A percentile compares a stretch with the other conserved stretches of the same genome.
phyloP scores from a whole-genome alignment of 2,888 invertebrate species.

The Zeuzera pyrina region DNA sequence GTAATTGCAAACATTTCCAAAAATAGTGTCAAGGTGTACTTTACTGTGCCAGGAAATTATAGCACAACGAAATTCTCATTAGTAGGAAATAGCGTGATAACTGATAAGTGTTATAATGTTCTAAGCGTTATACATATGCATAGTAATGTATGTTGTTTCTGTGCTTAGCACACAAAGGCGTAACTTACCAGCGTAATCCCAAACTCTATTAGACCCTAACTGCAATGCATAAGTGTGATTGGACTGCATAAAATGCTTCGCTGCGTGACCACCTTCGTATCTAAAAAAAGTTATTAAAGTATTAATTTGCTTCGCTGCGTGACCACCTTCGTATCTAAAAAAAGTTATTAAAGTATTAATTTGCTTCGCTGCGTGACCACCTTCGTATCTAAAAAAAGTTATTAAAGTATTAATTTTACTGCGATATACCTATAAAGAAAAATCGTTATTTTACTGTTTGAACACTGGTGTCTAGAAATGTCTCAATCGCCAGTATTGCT shows the following conservation, averaged over 20 bases:
- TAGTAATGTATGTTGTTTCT: too few relatives aligned
- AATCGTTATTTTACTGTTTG: too few relatives aligned
- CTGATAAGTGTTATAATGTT: too few relatives aligned
- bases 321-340: conserved; percentile 79
- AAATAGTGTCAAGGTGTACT: too few relatives aligned
- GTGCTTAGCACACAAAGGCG: too few relatives aligned
- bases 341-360: conserved; percentile 6
- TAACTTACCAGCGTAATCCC: conserved; percentile 98
- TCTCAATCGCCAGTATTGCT: too few relatives aligned
- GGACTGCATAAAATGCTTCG: conserved; percentile 94
- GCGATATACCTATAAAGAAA: neutral
- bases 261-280: conserved; percentile 90
- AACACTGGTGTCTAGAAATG: too few relatives aligned
- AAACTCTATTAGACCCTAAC: conserved; percentile 95
- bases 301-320: conserved; percentile 42
- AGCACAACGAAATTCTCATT: too few relatives aligned
- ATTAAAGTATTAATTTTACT: conserved; percentile 3
- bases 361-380: conserved; percentile 77
- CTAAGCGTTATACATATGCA: too few relatives aligned
- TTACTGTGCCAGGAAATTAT: too few relatives aligned
- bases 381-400: conserved; percentile 57
- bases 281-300: conserved; percentile 23
- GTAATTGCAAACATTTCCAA: too few relatives aligned
- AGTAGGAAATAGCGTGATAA: too few relatives aligned
- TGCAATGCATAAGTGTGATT: conserved; percentile 98